Conservation (phyloP, 2,888 invertebrate species). For the Clivina fossor region DNA sequence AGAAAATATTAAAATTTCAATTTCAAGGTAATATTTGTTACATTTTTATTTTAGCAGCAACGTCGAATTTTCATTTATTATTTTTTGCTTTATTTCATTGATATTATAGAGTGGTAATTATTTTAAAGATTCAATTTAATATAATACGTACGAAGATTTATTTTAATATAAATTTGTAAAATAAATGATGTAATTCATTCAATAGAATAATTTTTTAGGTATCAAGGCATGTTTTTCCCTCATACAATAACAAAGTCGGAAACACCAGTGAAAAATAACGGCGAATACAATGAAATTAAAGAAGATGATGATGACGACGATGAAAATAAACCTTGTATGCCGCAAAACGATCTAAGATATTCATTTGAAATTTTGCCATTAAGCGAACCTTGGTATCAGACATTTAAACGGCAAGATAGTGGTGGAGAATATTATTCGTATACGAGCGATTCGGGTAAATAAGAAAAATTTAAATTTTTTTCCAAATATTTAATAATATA, state of each 20-base stretch:
- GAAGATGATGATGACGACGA: slow-evolving; percentile 49
- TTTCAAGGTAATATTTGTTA: too few relatives aligned
- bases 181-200: slow-evolving; percentile 37
- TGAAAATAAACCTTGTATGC: slow-evolving; percentile 23
- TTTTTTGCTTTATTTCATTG: too few relatives aligned
- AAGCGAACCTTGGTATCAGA: slow-evolving; percentile 77
- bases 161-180: too few relatives aligned
- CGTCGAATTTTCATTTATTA: too few relatives aligned
- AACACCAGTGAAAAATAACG: slow-evolving; percentile 44
- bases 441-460: slow-evolving; percentile 58
- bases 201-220: slow-evolving; percentile 51
- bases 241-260: slow-evolving; percentile 39
- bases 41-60: too few relatives aligned
- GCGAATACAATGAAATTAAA: slow-evolving; percentile 46
- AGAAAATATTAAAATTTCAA: too few relatives aligned
- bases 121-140: too few relatives aligned
- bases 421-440: slow-evolving; percentile 66
- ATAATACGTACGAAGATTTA: too few relatives aligned
- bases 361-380: slow-evolving; percentile 75
- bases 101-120: too few relatives aligned
- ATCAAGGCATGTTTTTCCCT: slow-evolving; percentile 51
- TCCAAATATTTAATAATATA: slow-evolving; percentile 1
- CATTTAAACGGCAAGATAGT: slow-evolving; percentile 75
- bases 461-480: slow-evolving; percentile 38
- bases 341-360: slow-evolving; percentile 56